Evolutionary conservation across 2,113 vertebrate species (phyloP).

Genomic region (Poicephalus gulielmi): DNA sequence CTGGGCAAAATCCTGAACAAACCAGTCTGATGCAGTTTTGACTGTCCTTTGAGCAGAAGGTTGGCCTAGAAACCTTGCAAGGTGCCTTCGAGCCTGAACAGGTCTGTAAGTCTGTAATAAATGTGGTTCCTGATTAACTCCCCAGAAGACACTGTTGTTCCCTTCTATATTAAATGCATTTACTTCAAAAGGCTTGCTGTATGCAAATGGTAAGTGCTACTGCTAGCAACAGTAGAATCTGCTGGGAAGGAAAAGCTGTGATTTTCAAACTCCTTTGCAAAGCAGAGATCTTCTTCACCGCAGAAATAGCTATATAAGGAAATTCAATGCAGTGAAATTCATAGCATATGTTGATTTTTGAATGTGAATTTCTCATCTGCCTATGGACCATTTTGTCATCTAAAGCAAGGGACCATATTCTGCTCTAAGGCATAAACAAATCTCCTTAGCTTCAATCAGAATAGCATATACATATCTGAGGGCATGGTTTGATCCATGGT

Average conservation of each 20-base stretch:
- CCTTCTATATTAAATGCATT: background rate
- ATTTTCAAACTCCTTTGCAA: background rate
- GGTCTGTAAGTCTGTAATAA: background rate
- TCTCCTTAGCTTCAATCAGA: slow-evolving; percentile 4
- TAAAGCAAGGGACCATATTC: background rate
- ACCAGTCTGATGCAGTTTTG: fast-evolving
- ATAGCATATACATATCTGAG: background rate
- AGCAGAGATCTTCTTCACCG: background rate
- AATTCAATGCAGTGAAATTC: background rate
- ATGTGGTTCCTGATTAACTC: background rate
- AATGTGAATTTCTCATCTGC: background rate
- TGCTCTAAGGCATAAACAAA: background rate
- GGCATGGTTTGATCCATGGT: slow-evolving; percentile 13
- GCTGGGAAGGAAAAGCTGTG: background rate
- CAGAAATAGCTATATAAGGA: background rate
- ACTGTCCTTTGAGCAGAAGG: background rate
- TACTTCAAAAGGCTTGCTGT: background rate
- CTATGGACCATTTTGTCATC: background rate
- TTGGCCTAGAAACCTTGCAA: background rate
- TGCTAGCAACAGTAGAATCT: fast-evolving
- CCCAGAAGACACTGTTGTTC: background rate
- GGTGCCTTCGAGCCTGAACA: background rate
- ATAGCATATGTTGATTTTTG: background rate
- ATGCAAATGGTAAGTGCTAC: background rate
- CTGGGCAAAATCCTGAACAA: background rate